Conservation (phyloP, 2,113 vertebrate species). For the Elaphurus davidianus region DNA sequence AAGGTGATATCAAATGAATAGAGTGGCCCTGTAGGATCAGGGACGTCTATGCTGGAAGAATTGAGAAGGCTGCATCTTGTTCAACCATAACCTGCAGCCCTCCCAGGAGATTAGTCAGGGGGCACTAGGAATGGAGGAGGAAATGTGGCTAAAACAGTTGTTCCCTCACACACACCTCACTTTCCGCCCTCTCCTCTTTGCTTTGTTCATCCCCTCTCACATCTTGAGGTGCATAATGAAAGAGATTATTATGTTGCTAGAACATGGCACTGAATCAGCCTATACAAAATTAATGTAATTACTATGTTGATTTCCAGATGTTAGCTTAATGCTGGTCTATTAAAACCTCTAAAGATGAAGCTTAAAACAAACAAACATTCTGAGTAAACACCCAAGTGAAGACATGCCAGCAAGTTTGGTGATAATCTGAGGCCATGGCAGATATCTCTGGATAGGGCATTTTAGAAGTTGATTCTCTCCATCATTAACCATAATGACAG, state of each 20-base stretch:
- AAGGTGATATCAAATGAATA: neutral
- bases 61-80: neutral
- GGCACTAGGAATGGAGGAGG: neutral
- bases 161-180: neutral
- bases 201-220: neutral
- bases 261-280: constrained; percentile 44
- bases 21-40: neutral
- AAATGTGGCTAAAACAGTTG: neutral
- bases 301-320: constrained; percentile 71
- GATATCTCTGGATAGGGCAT: neutral
- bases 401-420: neutral
- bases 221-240: neutral
- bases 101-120: neutral
- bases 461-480: neutral
- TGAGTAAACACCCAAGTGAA: constrained; percentile 62
- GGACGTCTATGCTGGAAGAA: neutral
- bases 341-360: constrained; percentile 61
- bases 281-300: constrained; percentile 74
- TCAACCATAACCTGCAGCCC: neutral
- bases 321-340: constrained; percentile 46
- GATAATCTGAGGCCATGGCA: neutral
- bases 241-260: constrained; percentile 14
- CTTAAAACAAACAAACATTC: constrained; percentile 72
- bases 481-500: neutral
- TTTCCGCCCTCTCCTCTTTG: neutral